Percentiles rank a stretch among this genome's conserved stretches.
phyloP scores from a whole-genome alignment of 2,888 invertebrate genomes.

The Polyploca ridens region DNA sequence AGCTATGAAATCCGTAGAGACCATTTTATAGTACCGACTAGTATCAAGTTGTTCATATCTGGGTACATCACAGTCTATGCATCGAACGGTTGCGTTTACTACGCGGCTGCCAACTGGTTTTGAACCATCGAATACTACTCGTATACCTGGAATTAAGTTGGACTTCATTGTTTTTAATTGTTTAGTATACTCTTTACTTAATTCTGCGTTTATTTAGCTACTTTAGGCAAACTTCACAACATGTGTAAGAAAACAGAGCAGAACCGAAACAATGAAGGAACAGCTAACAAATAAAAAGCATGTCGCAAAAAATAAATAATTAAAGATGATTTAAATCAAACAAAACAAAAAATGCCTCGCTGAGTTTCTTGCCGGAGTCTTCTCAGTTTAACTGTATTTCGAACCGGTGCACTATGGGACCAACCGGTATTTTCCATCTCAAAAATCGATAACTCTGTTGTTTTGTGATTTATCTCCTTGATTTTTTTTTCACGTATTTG shows the following conservation, averaged over 20 bases:
- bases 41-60: slow-evolving; percentile 82
- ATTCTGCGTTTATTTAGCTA: too few relatives aligned
- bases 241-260: neutral
- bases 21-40: slow-evolving; percentile 85
- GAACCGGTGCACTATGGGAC: too few relatives aligned
- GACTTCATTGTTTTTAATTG: neutral
- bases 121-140: slow-evolving; percentile 84
- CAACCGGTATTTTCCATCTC: too few relatives aligned
- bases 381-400: too few relatives aligned
- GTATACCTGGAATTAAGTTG: slow-evolving; percentile 52
- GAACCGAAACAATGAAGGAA: neutral
- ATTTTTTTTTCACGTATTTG: too few relatives aligned
- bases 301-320: neutral
- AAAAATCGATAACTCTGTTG: too few relatives aligned
- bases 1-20: slow-evolving; percentile 83
- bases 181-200: too few relatives aligned
- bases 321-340: too few relatives aligned
- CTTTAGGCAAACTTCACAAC: neutral
- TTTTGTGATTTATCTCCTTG: too few relatives aligned
- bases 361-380: too few relatives aligned
- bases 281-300: too few relatives aligned
- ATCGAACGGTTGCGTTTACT: slow-evolving; percentile 81
- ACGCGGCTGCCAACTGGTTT: slow-evolving; percentile 85
- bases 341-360: too few relatives aligned
- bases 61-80: slow-evolving; percentile 87